Evolutionary conservation across 2,888 invertebrate genomes (phyloP).

Genomic region (Ferdinandea cuprea): DNA sequence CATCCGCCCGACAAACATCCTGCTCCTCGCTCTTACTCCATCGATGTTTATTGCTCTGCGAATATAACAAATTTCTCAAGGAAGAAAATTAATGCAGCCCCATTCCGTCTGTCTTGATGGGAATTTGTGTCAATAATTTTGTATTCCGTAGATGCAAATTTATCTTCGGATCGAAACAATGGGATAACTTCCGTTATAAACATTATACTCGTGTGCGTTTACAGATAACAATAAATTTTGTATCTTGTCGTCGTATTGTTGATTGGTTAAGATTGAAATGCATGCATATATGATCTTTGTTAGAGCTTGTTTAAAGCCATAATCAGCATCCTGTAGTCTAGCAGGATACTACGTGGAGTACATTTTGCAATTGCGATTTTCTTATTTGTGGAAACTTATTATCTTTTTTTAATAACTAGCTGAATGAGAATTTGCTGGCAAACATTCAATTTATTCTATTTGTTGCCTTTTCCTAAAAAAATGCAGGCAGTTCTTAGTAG

Average conservation of each 20-base stretch:
- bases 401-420: no score
- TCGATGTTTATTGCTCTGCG: slow-evolving; percentile 48
- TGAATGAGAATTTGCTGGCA: no score
- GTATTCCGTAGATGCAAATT: slow-evolving; percentile 33
- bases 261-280: slow-evolving; percentile 22
- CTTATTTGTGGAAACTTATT: no score
- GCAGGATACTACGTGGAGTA: no score
- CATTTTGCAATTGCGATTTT: no score
- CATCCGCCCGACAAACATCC: not conserved
- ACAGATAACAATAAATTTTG: not conserved
- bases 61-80: slow-evolving; percentile 52
- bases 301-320: not conserved
- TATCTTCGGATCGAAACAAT: slow-evolving; percentile 30
- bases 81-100: slow-evolving; percentile 48
- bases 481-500: no score
- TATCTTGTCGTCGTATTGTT: slow-evolving; percentile 24
- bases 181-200: not conserved
- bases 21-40: not conserved
- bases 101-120: slow-evolving; percentile 51
- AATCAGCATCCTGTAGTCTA: not conserved
- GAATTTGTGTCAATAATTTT: slow-evolving; percentile 54
- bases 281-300: not conserved
- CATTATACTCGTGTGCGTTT: not conserved
- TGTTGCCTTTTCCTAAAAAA: no score
- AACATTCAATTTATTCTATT: no score